Percentiles rank a stretch among this genome's conserved stretches.
phyloP scores from a whole-genome alignment of 2,797 vertebrate species.

The Lutjanus campechanus region DNA sequence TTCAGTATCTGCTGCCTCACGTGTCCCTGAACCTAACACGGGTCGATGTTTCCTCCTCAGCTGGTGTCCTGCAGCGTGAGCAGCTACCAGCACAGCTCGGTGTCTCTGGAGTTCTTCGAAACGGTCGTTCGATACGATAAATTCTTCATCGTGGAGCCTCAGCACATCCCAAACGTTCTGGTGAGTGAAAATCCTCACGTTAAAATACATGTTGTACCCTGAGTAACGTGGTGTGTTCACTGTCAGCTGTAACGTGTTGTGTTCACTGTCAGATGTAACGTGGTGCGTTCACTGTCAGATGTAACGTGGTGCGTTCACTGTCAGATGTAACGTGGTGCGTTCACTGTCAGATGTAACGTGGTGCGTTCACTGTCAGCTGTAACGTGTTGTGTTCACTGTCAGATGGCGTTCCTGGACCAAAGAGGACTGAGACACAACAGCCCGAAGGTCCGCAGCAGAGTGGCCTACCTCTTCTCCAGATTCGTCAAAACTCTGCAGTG shows the following conservation, averaged over 20 bases:
- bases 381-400: slow-evolving; percentile 20
- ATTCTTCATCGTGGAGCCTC: slow-evolving; percentile 96
- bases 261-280: too few species aligned
- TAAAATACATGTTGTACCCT: not conserved
- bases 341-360: too few species aligned
- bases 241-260: too few species aligned
- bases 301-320: too few species aligned
- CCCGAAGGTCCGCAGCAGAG: slow-evolving; percentile 88
- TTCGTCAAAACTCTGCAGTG: slow-evolving; percentile 98
- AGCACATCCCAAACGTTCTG: slow-evolving; percentile 95
- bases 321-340: too few species aligned
- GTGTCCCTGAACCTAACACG: too few species aligned
- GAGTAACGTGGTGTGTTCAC: too few species aligned
- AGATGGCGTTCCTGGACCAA: slow-evolving; percentile 99
- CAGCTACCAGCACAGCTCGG: slow-evolving; percentile 94
- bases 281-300: too few species aligned
- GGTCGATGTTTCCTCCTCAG: slow-evolving; percentile 75
- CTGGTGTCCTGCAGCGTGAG: slow-evolving; percentile 95
- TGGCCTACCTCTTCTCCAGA: slow-evolving; percentile 96
- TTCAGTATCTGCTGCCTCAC: not conserved
- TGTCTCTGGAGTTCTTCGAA: slow-evolving; percentile 97
- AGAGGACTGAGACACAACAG: slow-evolving; percentile 89
- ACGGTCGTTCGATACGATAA: slow-evolving; percentile 97
- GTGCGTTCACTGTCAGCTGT: too few species aligned
- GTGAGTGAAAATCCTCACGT: slow-evolving; percentile 84